Base-by-base conservation (phyloP, 2,888 invertebrate species). In the Carpatolechia fugitivella region DNA sequence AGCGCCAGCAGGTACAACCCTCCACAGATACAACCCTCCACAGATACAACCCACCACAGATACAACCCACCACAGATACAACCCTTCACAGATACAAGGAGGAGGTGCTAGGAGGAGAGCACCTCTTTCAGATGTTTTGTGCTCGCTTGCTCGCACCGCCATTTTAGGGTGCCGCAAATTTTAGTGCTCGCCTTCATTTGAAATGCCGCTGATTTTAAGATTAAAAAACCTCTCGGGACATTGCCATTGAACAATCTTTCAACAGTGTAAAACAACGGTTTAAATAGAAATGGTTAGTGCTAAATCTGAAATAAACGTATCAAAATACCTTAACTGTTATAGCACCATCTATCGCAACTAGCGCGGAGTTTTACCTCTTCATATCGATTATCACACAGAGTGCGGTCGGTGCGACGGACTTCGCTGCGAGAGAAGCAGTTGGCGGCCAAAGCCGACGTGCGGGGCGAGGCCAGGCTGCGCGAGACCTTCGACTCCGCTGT, bases 371-470 rank as follows among this genome's bases (percentile, higher is more conserved):
- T 20, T 41, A 24, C n/a, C n/a, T n/a, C n/a, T n/a, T n/a, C n/a
- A n/a, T n/a, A n/a, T n/a, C n/a, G n/a, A n/a, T n/a, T n/a, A n/a
- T n/a, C n/a, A n/a, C n/a, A n/a, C 73, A 90, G 97, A 78, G 98
- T 98, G 61, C 97, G 98, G 73, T 98, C 98, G 48, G 97, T 99
- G 41, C 93, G 98, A 38, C 92, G 99, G 60, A 98, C 98, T 40
- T 98, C 98, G 44, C 92, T 98, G 59, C 92, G 98, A 16, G 98
- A 99, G 82, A 98, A 98, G 87, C 96, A 96, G 62, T 91, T 97
- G 65, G 96, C 98, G 54, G 97, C 98, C 36, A 96, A 98, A 81
- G 96, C 97, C 66, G 99, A 99, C 85, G 98, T 97, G 18, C 94
- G 96, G 40, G 98, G 98, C 76, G 99, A 99, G 82, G 98, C 98